Evolutionary conservation across 2,797 vertebrate genomes (phyloP), one percentile per base, ranked within the genome.

Genomic region (Dendrocincla tyrannina): DNA sequence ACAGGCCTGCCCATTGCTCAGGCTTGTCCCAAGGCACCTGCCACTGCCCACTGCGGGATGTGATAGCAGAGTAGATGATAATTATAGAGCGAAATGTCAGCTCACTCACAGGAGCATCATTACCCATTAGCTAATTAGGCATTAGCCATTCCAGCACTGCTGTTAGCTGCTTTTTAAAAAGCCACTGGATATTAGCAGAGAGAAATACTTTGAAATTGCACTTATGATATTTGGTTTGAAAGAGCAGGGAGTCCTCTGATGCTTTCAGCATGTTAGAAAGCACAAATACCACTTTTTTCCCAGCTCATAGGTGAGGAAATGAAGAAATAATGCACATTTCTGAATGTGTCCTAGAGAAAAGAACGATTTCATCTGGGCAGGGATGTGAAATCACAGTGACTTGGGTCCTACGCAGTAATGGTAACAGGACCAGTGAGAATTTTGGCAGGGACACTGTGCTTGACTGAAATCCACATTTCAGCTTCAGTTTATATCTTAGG

Each of bases 121-220:
- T 95, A 91, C 58, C 92, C 92, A 90, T 93, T 93, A 95, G 92
- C 91, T 95, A 95, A 96, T 96, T 86, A 91, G 86, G 82, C 93
- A 93, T 94, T 95, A 94, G 94, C 93, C 91, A 90, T 94, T 90
- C 83, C 89, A 95, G 69, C 85, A 66, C 68, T 66, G 88, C 76
- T 93, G 79, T 88, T 86, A 91, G 91, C 75, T 93, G 91, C 85
- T 91, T 92, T 95, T 95, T 81, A 68, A 96, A 96, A 95, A 92
- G 85, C 91, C 88, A 58, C 87, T 95, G 79, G 82, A 77, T 95
- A 81, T 91, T 88, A 95, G 79, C 56, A 68, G 82, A 83, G 82
- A 77, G 87, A 85, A 94, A 91, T 67, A 58, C 53, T 96, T 91
- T 72, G 88, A 94, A 94, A 96, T 73, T 85, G 76, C 82, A 47